Base-by-base conservation (phyloP, 2,888 invertebrate species). In the Scaptomyza flava region DNA sequence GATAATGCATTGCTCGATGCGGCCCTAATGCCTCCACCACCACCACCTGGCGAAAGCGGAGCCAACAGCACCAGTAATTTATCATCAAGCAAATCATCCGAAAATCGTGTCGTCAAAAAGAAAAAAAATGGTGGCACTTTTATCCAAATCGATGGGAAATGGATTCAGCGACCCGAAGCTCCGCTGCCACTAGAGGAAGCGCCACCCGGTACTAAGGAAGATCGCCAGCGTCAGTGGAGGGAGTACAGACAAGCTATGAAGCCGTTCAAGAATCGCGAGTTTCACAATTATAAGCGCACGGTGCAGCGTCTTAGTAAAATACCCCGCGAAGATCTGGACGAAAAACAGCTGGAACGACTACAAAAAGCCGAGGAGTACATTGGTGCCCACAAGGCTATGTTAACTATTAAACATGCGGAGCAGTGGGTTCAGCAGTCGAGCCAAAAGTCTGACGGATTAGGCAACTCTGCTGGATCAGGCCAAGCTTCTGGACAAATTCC, bases 221-320 rank as follows among this genome's bases (percentile, higher is more conserved):
- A 90, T 20, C 81, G 86, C 0, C 83, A 82, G 42, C 77, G 85
- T 0, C 76, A 83, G 48, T 90, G 90, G 90, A 78, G 77, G 8
- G 89, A 90, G 23, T 90, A 90, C 47, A 79, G 90, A 0, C 78
- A 87, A 38, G 87, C 89, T 1, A 89, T 90, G 89, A 90, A 90
- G 20, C 90, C 90, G 0, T 90, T 89, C 45, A 90, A 90, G 50
- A 89, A 90, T 74, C 87, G 89, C 2, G 89, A 90, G 41, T 90
- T 90, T 33, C 78, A 81, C 11, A 90, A 90, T 56, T 81, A 81
- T 50, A 89, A 88, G 54, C 87, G 90, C 5, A 81, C 81, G 0
- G 87, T 90, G 11, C 90, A 90, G 46, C 88, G 90, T 0, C 51
- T 90, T 7, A 81, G 89, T 23, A 90, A 90, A 51, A 52, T 82